Evolutionary conservation across 2,113 vertebrate species (phyloP), one percentile per base, ranked within the genome.

Genomic region (Grus americana): DNA sequence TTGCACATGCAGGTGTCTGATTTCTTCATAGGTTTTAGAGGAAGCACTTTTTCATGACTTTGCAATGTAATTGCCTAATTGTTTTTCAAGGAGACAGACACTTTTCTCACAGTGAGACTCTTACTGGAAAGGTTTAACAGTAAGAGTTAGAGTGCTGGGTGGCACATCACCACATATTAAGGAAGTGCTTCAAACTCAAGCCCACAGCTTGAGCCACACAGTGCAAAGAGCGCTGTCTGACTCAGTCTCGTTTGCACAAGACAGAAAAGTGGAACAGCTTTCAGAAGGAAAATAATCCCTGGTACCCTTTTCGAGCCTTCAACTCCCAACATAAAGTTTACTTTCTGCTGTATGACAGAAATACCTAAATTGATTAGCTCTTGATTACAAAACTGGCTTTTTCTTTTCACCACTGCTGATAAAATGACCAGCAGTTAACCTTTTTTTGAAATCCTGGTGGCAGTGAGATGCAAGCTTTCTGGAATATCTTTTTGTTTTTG

Each of bases 1-100:
- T 78, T 84, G 78, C 67, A 66, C 46, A 62, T 54, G 36, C 83
- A 89, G 88, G 88, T 94, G 73, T 91, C 90, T 81, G 61, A 79
- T 96, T 95, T 96, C 92, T 96, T 94, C 46, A 49, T 74, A 91
- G 67, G 76, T 87, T 96, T 94, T 72, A 87, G 57, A 96, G 83
- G 83, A 95, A 94, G 70, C 68, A 83, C 17, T 85, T 96, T 94
- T 89, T 93, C 86, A 91, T 94, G 88, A 92, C 65, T 95, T 93
- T 81, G 80, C 65, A 74, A 29, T 68, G 79, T 72, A 74, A 91
- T 93, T 94, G 79, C 65, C 49, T 94, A 90, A 81, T 92, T 89
- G 67, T 95, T 97, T 96, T 90, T 91, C 72, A 90, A 93, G 82
- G 82, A 93, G 93, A 62, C 34, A 76, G 66, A 17, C 12, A 44